Conservation (phyloP, 2,797 vertebrate genomes). For the Gallinago solitaria region DNA sequence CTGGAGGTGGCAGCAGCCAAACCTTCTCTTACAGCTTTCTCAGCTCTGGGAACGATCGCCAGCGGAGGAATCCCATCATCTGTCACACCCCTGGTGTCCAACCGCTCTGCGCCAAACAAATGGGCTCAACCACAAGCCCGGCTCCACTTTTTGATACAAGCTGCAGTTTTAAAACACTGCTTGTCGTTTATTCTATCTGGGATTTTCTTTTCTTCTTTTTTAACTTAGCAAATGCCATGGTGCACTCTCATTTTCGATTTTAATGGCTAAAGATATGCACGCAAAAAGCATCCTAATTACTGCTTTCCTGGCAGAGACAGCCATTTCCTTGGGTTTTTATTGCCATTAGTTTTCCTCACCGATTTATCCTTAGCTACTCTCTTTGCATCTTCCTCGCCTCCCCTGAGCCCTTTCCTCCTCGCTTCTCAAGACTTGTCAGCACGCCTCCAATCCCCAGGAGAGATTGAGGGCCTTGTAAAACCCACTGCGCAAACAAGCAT, state of each 20-base stretch:
- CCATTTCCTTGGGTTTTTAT: slow-evolving; percentile 79
- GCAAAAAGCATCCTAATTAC: slow-evolving; percentile 83
- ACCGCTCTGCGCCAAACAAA: not conserved
- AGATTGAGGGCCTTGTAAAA: slow-evolving; percentile 83
- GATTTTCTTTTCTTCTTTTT: slow-evolving; percentile 33
- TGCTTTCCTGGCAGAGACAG: slow-evolving; percentile 78
- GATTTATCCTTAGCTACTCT: slow-evolving; percentile 85
- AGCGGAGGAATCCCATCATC: not conserved
- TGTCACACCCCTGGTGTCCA: not conserved
- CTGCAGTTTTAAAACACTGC: not conserved
- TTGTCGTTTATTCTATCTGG: not conserved
- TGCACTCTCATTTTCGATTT: slow-evolving; percentile 68
- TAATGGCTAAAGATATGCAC: slow-evolving; percentile 78
- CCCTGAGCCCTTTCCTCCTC: slow-evolving; percentile 77
- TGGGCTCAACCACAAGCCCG: not conserved
- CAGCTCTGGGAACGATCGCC: not conserved
- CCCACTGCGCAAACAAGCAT: slow-evolving; percentile 87
- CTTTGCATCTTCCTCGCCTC: slow-evolving; percentile 75
- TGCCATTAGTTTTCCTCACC: slow-evolving; percentile 82
- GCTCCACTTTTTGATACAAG: not conserved
- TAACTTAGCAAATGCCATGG: slow-evolving; percentile 53
- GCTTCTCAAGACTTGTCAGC: slow-evolving; percentile 79
- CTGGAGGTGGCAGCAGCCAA: rapidly evolving
- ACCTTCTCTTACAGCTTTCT: not conserved
- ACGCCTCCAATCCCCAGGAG: slow-evolving; percentile 80